Evolutionary conservation across 2,113 vertebrate species (phyloP), one percentile per base, ranked within the genome.

Genomic region (Istiophorus platypterus): DNA sequence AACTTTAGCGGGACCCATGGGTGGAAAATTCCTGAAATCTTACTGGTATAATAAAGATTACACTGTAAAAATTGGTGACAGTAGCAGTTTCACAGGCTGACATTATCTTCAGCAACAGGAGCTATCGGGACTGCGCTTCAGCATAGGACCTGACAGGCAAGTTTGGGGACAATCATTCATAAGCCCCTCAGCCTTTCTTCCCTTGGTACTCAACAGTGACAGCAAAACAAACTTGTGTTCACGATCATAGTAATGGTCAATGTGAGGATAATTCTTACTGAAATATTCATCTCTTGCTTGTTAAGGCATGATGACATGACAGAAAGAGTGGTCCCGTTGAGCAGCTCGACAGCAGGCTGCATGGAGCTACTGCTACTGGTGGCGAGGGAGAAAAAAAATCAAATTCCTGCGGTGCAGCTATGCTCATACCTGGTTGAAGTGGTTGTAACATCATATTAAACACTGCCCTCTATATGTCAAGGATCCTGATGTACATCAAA

Each of bases 21-120:
- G 34, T 64, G 73, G 73, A 81, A 74, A 69, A 54, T 37, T 24
- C 49, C 27, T 67, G 9, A 29, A 15, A 52, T 42, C 4, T n/a
- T 24, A 31, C 63, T 49, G 10, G 31, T 18, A 9, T 59, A 59
- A 17, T 54, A 26, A 49, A 78, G 22, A 61, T 17, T 39, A 13
- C 14, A 20, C 17, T 56, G 31, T 69, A 12, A 77, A 34, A 77
- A 49, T 3, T 41, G 15, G 18, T 56, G 61, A 39, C 22, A 31
- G 29, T 42, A 1, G 7, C 15, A 31, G 18, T 4, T 64, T 70
- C 2, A 51, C 64, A 62, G 27, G 34, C 31, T 51, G n/a, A 20
- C 59, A 54, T 45, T 45, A 24, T 56, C 52, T 71, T 27, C 12
- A 27, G 6, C 42, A 31, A 24, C 17, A 29, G 31, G 39, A 51